phyloP scores from a whole-genome alignment of 2,888 invertebrate species.

The Perizoma affinitatum region DNA sequence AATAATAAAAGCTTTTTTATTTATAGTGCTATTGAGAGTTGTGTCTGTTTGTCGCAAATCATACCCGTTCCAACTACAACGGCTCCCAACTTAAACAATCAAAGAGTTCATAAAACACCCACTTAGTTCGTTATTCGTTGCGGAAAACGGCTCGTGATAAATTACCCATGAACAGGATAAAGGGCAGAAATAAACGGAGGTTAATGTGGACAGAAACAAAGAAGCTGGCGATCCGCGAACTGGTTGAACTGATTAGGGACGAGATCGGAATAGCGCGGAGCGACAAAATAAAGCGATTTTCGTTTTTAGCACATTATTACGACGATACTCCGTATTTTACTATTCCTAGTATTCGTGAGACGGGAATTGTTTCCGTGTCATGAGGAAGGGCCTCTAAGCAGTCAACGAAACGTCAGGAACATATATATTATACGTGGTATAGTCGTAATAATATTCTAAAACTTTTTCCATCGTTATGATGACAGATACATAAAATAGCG shows the following conservation, averaged over 20 bases:
- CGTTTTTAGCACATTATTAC: too few species aligned
- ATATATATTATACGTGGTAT: too few species aligned
- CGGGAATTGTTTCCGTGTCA: too few species aligned
- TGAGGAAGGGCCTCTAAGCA: too few species aligned
- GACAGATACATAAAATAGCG: too few species aligned
- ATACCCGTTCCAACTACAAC: neutral
- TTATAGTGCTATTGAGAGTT: too few species aligned
- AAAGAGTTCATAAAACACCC: slow-evolving; percentile 46
- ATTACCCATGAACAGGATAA: slow-evolving; percentile 60
- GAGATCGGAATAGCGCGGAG: slow-evolving; percentile 9
- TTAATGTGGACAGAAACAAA: slow-evolving; percentile 57
- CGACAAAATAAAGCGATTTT: slow-evolving; percentile 4
- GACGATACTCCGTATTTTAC: too few species aligned
- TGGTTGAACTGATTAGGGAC: slow-evolving; percentile 27
- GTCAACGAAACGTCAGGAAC: too few species aligned
- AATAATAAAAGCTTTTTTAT: too few species aligned
- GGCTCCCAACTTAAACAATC: slow-evolving; percentile 32
- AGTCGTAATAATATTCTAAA: too few species aligned
- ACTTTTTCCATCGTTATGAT: too few species aligned
- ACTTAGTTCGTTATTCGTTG: slow-evolving; percentile 45
- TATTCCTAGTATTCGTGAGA: too few species aligned
- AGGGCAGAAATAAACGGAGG: slow-evolving; percentile 48
- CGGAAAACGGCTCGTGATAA: slow-evolving; percentile 52
- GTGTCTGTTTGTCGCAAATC: neutral
- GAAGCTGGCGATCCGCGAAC: slow-evolving; percentile 51